Base-by-base conservation (phyloP, 1,140 invertebrate genomes). In the Brachionus rotundiformis region DNA sequence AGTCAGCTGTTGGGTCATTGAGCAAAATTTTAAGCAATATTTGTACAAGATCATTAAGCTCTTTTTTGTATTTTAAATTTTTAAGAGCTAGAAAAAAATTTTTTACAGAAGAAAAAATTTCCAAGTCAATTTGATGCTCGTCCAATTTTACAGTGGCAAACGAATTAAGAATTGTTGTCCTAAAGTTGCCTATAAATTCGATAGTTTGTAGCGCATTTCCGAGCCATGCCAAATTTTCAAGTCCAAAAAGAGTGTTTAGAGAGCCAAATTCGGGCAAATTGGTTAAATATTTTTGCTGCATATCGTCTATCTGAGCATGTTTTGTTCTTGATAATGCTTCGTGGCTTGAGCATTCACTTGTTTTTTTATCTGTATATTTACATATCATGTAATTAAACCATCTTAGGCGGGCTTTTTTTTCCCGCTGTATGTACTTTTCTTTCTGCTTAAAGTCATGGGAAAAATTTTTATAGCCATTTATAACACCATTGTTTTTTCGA, bases 351-450 rank as follows among this genome's bases (percentile, higher is more conserved):
- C 16, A 36, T 39, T 68, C 63, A 5, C 36, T 11, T 2, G 36
- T 36, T 68, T 68, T 31, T 68, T 68, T 68, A 19, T 73, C 68
- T 3, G 25, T 27, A n/a, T 73, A 73, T 23, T 73, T 25, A 29
- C 13, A 33, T 13, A 79, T 2, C n/a, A 79, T 79, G 29, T 59
- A 79, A 10, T 33, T 49, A 27, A 79, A 79, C 76, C 76, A 79
- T 6, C 59, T 29, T 11, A 36, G 76, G 16, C 76, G 76, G 4
- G 31, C 54, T 41, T 59, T 79, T 59, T 41, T 36, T 63, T 79
- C 76, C 10, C 76, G 76, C 8, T 59, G n/a, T 0, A 79, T 31
- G 59, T 79, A 79, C 19, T 79, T 79, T 63, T 79, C 76, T 59
- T 36, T 79, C n/a, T 31, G 27, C 25, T 63, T 79, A 4, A 19